Conservation (phyloP, 1,140 invertebrate genomes). For the Cydia strobilella region DNA sequence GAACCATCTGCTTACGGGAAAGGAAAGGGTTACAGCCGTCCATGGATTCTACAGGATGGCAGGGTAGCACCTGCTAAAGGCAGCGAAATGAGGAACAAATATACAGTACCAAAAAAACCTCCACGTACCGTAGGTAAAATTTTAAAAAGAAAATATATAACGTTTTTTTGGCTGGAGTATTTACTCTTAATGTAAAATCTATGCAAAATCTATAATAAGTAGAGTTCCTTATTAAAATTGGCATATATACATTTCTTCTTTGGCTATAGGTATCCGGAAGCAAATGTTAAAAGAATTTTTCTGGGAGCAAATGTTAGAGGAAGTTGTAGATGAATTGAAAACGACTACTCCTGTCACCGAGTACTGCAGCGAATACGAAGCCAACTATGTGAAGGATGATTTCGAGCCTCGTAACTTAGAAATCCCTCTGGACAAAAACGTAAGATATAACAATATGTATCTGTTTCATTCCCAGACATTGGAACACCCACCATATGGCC, state of each 20-base stretch:
- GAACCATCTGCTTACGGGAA: constrained; percentile 71
- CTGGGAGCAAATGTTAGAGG: constrained; percentile 75
- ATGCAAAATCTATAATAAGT: no score
- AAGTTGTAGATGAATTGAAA: constrained; percentile 69
- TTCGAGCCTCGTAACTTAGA: constrained; percentile 67
- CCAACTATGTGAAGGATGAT: constrained; percentile 67
- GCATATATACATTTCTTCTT: constrained; percentile 13
- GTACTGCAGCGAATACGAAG: constrained; percentile 69
- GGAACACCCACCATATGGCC: no score
- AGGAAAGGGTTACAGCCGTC: constrained; percentile 66
- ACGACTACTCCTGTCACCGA: constrained; percentile 59
- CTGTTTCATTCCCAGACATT: no score
- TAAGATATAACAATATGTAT: constrained; percentile 39
- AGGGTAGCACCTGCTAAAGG: constrained; percentile 53
- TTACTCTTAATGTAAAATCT: no score
- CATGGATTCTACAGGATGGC: constrained; percentile 72
- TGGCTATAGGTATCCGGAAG: constrained; percentile 63
- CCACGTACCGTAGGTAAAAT: constrained; percentile 51
- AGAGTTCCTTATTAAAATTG: no score
- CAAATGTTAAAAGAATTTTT: constrained; percentile 74
- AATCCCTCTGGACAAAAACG: constrained; percentile 68
- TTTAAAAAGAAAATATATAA: no score
- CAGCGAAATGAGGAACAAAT: constrained; percentile 69
- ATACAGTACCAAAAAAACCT: constrained; percentile 57
- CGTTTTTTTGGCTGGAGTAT: no score